Evolutionary conservation across 2,888 invertebrate species (phyloP), one percentile per base, ranked within the genome.

Genomic region (Drymonia ruficornis): DNA sequence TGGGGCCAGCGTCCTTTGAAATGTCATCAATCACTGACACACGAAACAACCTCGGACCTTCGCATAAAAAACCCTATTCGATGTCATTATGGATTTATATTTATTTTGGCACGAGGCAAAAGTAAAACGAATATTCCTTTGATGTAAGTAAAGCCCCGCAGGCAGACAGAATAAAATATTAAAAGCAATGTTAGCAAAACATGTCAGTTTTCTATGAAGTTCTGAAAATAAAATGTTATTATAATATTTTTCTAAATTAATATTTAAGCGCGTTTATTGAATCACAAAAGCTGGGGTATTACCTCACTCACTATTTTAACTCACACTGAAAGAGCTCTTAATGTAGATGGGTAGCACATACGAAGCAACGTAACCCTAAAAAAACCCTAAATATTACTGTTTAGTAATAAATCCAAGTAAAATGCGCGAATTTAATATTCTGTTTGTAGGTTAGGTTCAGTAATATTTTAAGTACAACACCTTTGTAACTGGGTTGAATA

Each of bases 21-120:
- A 77, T 67, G 63, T 73, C 81, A 87, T 87, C 79, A 86, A 86
- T 87, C 85, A 86, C 78, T 78, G 81, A 80, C 82, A 78, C 61
- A 63, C 67, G 57, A 75, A 67, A n/a, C n/a, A 62, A 74, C 73
- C 64, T 75, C 69, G 70, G 73, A 75, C 78, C 71, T 76, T 73
- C 64, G 67, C 70, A 74, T 80, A 82, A 82, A 81, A 82, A 81
- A 81, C 74, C 67, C 65, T 71, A 72, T 75, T 65, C 63, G 67
- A 72, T 74, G 78, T 78, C 78, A 79, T 79, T 78, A 80, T 67
- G 72, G 70, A 70, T 72, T 81, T 78, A 73, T 69, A 67, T 84
- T 77, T 74, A 74, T 76, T 76, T 72, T 56, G 55, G 59, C 57
- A 53, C 46, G 12, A 31, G 9, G 3, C 3, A 31, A 31, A 31